phyloP scores from a whole-genome alignment of 2,113 vertebrate species.

The human region GRCh38 chr2:71645501-71646000 shows the following conservation, averaged over 20 bases:
- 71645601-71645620: no score
- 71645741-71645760: background rate
- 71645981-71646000: background rate
- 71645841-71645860: background rate
- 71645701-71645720: no score
- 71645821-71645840: background rate
- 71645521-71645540: no score
- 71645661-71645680: no score
- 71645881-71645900: background rate
- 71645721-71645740: background rate
- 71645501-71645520: no score
- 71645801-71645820: background rate
- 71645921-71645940: background rate
- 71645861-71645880: background rate
- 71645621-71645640: no score
- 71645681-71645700: no score
- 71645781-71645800: background rate
- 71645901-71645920: background rate
- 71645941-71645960: no score
- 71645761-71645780: background rate
- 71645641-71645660: no score
- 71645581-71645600: no score
- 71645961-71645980: background rate
- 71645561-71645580: no score
- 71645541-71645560: no score